phyloP scores from a whole-genome alignment of 2,113 vertebrate genomes.

The Orthonyx spaldingii region DNA sequence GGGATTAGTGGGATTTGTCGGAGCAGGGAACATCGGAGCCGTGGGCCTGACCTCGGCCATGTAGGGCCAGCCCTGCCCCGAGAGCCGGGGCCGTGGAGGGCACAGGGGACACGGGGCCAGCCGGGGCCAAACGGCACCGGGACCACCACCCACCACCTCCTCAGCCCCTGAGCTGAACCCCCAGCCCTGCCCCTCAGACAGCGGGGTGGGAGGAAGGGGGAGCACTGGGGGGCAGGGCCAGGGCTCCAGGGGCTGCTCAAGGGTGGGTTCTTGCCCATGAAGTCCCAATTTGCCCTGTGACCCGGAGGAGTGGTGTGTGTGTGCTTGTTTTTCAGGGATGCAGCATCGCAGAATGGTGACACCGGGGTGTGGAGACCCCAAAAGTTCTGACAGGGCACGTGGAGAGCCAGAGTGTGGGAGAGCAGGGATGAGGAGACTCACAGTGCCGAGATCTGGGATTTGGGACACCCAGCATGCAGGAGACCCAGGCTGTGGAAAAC shows the following conservation, averaged over 20 bases:
- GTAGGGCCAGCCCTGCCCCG: background rate
- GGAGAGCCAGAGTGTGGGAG: background rate
- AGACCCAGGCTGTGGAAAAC: background rate
- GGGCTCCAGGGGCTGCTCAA: background rate
- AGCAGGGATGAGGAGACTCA: background rate
- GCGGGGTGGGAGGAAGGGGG: background rate
- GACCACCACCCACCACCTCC: accelerated
- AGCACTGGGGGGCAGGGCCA: background rate
- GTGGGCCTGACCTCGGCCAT: background rate
- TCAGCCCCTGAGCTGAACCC: background rate
- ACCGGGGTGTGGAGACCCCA: background rate
- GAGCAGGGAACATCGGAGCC: background rate
- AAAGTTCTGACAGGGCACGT: accelerated
- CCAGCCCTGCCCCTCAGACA: accelerated
- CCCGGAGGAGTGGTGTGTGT: accelerated
- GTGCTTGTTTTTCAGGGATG: background rate
- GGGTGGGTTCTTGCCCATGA: too few relatives aligned
- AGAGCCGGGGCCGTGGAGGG: background rate
- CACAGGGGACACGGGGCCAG: background rate
- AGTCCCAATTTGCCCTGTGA: background rate
- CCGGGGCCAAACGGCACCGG: accelerated
- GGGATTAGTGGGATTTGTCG: conserved; percentile 49
- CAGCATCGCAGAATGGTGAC: background rate
- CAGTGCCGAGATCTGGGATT: background rate
- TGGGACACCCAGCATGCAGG: too few relatives aligned